Percentiles rank a stretch among this genome's conserved stretches.
phyloP scores from a whole-genome alignment of 2,113 vertebrate species.

The Dermatemys mawii region DNA sequence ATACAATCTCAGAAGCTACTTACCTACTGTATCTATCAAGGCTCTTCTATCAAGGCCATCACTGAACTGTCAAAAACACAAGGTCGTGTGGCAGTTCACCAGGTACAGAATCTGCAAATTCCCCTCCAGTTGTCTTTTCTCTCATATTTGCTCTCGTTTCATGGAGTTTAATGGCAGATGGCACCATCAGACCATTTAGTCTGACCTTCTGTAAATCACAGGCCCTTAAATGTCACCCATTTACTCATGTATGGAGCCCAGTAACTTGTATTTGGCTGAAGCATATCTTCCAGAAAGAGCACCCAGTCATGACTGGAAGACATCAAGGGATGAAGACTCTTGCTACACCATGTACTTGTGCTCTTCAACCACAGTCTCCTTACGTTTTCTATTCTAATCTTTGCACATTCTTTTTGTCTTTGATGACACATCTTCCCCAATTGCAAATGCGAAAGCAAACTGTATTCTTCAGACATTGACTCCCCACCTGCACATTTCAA shows the following conservation, averaged over 20 bases:
- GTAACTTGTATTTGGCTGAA: background rate
- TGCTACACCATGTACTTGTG: background rate
- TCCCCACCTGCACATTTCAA: conserved; percentile 48
- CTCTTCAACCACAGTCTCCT: background rate
- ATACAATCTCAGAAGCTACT: rapidly evolving
- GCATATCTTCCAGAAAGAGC: background rate
- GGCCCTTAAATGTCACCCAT: background rate
- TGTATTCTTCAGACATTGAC: conserved; percentile 24
- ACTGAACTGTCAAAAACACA: background rate
- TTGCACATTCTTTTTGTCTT: background rate
- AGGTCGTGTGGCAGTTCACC: rapidly evolving
- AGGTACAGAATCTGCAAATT: background rate
- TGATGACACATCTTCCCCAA: conserved; percentile 33
- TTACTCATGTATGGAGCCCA: background rate
- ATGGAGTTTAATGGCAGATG: background rate
- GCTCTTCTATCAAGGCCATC: rapidly evolving
- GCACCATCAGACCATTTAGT: background rate
- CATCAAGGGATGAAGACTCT: background rate
- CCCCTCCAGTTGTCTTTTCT: background rate
- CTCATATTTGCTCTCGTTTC: background rate
- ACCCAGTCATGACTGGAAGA: background rate
- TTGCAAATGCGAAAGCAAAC: background rate
- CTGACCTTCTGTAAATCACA: background rate
- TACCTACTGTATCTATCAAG: background rate
- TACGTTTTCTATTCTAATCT: background rate